Evolutionary conservation across 1,140 invertebrate genomes (phyloP), one percentile per base, ranked within the genome.

Genomic region (Drosophila setifemur): DNA sequence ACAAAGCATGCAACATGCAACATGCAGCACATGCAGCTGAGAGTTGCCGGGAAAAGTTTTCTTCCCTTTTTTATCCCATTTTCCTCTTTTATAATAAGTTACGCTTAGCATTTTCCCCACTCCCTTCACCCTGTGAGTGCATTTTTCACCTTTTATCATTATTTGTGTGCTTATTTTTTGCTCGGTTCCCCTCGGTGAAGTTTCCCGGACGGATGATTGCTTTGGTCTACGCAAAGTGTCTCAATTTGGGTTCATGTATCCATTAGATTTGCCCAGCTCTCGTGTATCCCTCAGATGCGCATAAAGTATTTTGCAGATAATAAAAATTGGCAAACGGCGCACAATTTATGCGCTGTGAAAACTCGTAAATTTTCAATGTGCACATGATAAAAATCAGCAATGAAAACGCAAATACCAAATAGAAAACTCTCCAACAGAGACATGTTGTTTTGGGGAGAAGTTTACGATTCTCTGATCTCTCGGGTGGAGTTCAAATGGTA

Each of bases 281-380:
- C 28, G 5, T 19, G 42, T 50, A 40, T 49, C 47, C 33, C 33
- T 33, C 25, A 25, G 42, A 60, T 70, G 29, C 67, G 44, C 52
- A 18, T 76, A 50, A 61, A 68, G 71, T 78, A 63, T 78, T 78
- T 78, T 78, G 45, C 74, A 73, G 74, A 77, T 78, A 78, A 78
- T 78, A 78, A 78, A 71, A 78, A 78, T 73, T 58, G 73, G 54
- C 50, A 69, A 78, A 66, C 57, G 45, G 35, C 35, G 14, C 58
- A 12, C 11, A 72, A 73, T 78, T 78, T 78, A 78, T 78, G 55
- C 61, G 35, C 55, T 63, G 61, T 42, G 45, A 49, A 78, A 53
- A 58, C 26, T 78, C 74, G 74, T 78, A 78, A 78, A 78, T 78
- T 78, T 63, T 73, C 69, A 73, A 78, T 78, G 75, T 69, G 29